These are phyloP conservation scores for Avahi laniger DNA, from an alignment of 2,797 vertebrate species.

Conservation along the genomic window DNA sequence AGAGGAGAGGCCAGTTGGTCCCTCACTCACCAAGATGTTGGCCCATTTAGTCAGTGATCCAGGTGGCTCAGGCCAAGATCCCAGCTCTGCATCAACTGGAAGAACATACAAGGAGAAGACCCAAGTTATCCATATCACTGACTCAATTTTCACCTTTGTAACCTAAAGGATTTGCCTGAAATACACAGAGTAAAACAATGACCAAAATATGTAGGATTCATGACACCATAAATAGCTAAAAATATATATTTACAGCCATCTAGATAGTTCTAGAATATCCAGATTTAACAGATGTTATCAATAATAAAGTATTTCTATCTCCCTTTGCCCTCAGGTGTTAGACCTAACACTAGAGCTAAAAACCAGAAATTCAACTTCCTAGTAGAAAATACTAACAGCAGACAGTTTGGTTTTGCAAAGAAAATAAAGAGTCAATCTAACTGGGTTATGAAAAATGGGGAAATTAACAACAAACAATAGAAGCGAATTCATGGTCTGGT, in stretches of 20 bases:
- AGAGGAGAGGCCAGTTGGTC: background rate
- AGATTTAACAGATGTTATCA: background rate
- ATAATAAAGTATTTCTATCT: background rate
- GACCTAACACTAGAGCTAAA: background rate
- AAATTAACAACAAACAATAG: constrained; percentile 61
- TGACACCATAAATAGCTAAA: background rate
- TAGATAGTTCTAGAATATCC: constrained; percentile 4
- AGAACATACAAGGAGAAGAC: background rate
- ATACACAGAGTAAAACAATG: background rate
- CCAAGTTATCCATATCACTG: background rate
- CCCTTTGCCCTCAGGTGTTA: background rate
- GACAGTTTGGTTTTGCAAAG: background rate
- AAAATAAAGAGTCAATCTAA: constrained; percentile 3
- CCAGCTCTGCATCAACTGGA: background rate
- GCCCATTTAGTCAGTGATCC: background rate
- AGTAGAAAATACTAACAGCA: background rate
- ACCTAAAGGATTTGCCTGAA: background rate
- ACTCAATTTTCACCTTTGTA: background rate
- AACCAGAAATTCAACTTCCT: background rate
- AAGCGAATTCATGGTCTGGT: constrained; percentile 10
- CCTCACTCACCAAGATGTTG: background rate
- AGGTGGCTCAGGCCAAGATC: background rate
- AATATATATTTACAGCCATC: background rate
- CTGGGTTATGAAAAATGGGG: background rate
- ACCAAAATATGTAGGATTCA: background rate